Percentiles rank a stretch among this genome's conserved stretches.
phyloP scores from a whole-genome alignment of 2,797 vertebrate genomes.

The Acipenser ruthenus region DNA sequence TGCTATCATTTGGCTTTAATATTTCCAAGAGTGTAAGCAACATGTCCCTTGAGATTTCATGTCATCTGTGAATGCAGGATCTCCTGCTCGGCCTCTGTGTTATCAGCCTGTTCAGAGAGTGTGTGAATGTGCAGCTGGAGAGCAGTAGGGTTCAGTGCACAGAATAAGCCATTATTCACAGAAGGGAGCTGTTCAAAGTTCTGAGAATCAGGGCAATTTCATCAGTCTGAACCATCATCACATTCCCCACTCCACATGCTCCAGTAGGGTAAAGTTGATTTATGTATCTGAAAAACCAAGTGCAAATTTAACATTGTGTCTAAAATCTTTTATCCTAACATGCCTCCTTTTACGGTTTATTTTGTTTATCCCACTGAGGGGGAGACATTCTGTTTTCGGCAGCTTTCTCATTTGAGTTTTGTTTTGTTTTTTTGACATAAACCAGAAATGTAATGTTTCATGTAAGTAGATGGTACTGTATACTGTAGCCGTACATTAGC shows the following conservation, averaged over 20 bases:
- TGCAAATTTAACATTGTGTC: too few relatives aligned
- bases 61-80: conserved; percentile 11
- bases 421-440: too few relatives aligned
- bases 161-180: background rate
- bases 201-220: background rate
- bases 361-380: too few relatives aligned
- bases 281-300: too few relatives aligned
- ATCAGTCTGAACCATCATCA: conserved; percentile 21
- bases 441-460: too few relatives aligned
- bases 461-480: too few relatives aligned
- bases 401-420: too few relatives aligned
- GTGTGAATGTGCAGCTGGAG: background rate
- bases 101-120: conserved; percentile 21
- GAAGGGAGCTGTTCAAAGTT: conserved; percentile 1
- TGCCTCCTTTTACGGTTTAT: too few relatives aligned
- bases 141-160: background rate
- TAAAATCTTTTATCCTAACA: too few relatives aligned
- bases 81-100: conserved; percentile 19
- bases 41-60: background rate
- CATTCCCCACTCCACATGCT: conserved; percentile 16
- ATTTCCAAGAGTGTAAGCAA: conserved; percentile 12
- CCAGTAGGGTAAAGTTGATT: background rate
- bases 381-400: too few relatives aligned
- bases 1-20: conserved; percentile 10
- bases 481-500: background rate